Percentiles rank a stretch among this genome's conserved stretches.
Evolutionary conservation across 1,140 invertebrate genomes (phyloP).

Genomic region (Camponotus pennsylvanicus): DNA sequence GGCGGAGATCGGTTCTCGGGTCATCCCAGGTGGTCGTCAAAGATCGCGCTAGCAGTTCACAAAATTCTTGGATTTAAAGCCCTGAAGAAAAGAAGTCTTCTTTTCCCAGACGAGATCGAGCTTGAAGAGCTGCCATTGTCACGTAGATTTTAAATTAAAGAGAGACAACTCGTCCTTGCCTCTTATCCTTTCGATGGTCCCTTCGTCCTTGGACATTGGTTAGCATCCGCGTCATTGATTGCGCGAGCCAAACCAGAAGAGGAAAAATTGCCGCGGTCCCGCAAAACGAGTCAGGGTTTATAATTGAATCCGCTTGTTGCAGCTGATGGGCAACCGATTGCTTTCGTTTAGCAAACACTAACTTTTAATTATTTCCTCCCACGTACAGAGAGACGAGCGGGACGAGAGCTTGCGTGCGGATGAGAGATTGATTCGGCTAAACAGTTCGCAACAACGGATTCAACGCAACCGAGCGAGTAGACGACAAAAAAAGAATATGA

Average conservation of each 20-base stretch:
- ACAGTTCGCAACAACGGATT: conserved; percentile 77
- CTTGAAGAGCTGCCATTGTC: conserved; percentile 71
- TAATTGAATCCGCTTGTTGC: conserved; percentile 80
- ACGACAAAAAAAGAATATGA: conserved; percentile 46
- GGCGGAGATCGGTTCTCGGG: conserved; percentile 64
- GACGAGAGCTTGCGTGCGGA: conserved; percentile 45
- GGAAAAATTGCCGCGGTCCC: background rate
- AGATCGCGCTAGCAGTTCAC: conserved; percentile 57
- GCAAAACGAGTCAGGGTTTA: conserved; percentile 73
- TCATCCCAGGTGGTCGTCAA: conserved; percentile 65
- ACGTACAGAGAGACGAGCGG: background rate
- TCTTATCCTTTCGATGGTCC: conserved; percentile 15
- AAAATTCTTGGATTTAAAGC: conserved; percentile 62
- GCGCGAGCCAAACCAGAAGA: background rate
- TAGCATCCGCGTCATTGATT: conserved; percentile 40
- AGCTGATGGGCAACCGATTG: conserved; percentile 78
- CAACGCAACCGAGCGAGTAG: conserved; percentile 56
- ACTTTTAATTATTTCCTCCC: conserved; percentile 80
- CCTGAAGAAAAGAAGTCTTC: conserved; percentile 43
- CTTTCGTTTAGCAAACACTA: conserved; percentile 81
- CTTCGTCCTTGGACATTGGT: conserved; percentile 16
- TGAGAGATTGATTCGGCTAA: conserved; percentile 76
- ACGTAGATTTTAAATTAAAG: conserved; percentile 78
- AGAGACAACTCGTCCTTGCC: conserved; percentile 12
- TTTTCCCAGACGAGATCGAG: conserved; percentile 3